A percentile compares a stretch with the other conserved stretches of the same genome.
phyloP scores from a whole-genome alignment of 1,140 invertebrate genomes.

The Lordiphosa stackelbergi region DNA sequence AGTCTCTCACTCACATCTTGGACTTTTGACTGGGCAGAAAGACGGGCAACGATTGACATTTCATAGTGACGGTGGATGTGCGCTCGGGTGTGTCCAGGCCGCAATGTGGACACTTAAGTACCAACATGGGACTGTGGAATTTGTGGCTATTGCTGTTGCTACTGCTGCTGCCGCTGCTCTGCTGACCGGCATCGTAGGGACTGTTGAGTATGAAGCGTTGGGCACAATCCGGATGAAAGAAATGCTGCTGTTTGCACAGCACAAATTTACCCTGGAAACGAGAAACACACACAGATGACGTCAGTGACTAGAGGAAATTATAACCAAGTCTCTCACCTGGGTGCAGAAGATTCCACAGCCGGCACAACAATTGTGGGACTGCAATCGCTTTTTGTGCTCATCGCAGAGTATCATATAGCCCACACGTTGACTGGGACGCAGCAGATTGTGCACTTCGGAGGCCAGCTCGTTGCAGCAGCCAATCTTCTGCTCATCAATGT shows the following conservation, averaged over 20 bases:
- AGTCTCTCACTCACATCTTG: conserved; percentile 51
- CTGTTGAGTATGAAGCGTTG: conserved; percentile 73
- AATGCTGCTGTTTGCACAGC: conserved; percentile 73
- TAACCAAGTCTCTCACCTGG: conserved; percentile 80
- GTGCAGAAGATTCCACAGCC: conserved; percentile 94
- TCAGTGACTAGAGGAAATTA: background rate
- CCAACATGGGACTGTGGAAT: conserved; percentile 62
- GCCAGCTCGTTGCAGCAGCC: conserved; percentile 86
- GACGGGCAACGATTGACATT: conserved; percentile 73
- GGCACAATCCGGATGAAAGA: conserved; percentile 75
- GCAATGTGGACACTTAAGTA: conserved; percentile 86
- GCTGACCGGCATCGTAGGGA: conserved; percentile 78
- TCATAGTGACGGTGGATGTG: conserved; percentile 77
- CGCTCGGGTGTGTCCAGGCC: conserved; percentile 80
- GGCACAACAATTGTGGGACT: conserved; percentile 92
- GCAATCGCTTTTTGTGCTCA: conserved; percentile 86
- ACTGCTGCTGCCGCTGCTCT: conserved; percentile 1
- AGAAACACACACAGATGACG: background rate
- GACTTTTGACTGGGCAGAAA: conserved; percentile 69
- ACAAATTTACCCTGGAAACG: conserved; percentile 68
- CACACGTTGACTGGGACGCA: conserved; percentile 87
- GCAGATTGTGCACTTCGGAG: conserved; percentile 80
- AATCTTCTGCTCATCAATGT: conserved; percentile 86
- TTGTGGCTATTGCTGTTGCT: conserved; percentile 41
- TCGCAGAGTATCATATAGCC: conserved; percentile 92